phyloP scores from a whole-genome alignment of 2,113 vertebrate genomes.

The Vulpes lagopus region DNA sequence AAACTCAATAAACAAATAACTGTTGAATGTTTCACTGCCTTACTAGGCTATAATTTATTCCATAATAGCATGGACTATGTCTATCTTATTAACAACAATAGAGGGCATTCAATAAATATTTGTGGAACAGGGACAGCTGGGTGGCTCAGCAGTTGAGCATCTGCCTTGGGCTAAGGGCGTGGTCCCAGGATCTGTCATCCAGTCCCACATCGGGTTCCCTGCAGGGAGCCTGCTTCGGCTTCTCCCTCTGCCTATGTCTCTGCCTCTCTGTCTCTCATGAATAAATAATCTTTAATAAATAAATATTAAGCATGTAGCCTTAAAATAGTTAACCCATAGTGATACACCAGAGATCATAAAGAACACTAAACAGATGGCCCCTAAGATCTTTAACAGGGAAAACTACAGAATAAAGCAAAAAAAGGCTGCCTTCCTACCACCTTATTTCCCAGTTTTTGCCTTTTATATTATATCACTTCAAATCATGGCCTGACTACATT shows the following conservation, averaged over 20 bases:
- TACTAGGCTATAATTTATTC: not conserved
- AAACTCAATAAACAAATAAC: conserved; percentile 39
- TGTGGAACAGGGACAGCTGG: not conserved
- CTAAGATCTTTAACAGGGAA: conserved; percentile 28
- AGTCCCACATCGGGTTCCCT: too few relatives aligned
- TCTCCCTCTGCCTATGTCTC: too few relatives aligned
- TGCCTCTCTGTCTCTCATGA: too few relatives aligned
- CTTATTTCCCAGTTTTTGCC: conserved; percentile 29
- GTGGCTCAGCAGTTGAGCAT: too few relatives aligned
- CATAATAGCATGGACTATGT: not conserved
- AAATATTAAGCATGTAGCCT: not conserved
- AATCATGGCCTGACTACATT: not conserved
- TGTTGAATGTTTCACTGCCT: conserved; percentile 27
- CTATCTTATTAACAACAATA: conserved; percentile 35
- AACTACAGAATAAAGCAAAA: conserved; percentile 49
- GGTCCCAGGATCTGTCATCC: too few relatives aligned
- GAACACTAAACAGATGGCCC: not conserved
- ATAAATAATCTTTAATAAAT: too few relatives aligned
- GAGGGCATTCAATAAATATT: not conserved
- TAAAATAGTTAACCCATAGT: not conserved
- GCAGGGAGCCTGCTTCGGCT: too few relatives aligned
- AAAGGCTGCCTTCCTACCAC: not conserved
- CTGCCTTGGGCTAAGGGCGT: too few relatives aligned
- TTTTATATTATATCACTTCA: not conserved
- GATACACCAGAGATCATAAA: not conserved